Conservation (phyloP, 2,888 invertebrate genomes). For the Rhagium mordax region DNA sequence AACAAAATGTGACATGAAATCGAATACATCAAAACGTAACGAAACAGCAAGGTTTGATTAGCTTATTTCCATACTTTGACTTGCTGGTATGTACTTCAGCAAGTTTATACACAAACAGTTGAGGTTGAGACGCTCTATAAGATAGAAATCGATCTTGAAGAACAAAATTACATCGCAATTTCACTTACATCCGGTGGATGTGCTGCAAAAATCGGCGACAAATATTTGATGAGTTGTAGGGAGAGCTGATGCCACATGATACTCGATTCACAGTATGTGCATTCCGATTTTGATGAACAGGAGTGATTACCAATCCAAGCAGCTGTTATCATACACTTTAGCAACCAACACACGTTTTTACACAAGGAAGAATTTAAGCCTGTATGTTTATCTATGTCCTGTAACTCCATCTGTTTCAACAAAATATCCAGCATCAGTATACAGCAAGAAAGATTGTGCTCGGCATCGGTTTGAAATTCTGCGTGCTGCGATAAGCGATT, state of each 20-base stretch:
- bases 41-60: too few relatives aligned
- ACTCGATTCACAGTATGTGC: conserved; percentile 92
- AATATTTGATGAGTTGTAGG: conserved; percentile 83
- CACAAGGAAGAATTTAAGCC: conserved; percentile 84
- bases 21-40: too few relatives aligned
- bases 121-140: neutral
- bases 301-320: conserved; percentile 80
- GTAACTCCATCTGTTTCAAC: conserved; percentile 94
- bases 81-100: too few relatives aligned
- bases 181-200: conserved; percentile 82
- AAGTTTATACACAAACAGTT: too few relatives aligned
- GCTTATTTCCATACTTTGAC: too few relatives aligned
- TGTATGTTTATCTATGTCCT: conserved; percentile 86
- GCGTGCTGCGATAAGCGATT: conserved; percentile 75
- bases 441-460: conserved; percentile 92
- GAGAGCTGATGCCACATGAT: conserved; percentile 96
- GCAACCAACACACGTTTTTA: conserved; percentile 81
- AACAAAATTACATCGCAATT: neutral
- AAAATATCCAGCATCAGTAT: conserved; percentile 97
- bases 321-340: conserved; percentile 84
- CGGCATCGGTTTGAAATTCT: conserved; percentile 81
- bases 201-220: conserved; percentile 83
- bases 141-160: neutral
- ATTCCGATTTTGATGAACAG: conserved; percentile 80
- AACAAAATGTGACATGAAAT: too few relatives aligned